These are phyloP conservation scores for Halcyon leucocephala DNA, from an alignment of 2,797 vertebrate genomes.

Conservation along the genomic window DNA sequence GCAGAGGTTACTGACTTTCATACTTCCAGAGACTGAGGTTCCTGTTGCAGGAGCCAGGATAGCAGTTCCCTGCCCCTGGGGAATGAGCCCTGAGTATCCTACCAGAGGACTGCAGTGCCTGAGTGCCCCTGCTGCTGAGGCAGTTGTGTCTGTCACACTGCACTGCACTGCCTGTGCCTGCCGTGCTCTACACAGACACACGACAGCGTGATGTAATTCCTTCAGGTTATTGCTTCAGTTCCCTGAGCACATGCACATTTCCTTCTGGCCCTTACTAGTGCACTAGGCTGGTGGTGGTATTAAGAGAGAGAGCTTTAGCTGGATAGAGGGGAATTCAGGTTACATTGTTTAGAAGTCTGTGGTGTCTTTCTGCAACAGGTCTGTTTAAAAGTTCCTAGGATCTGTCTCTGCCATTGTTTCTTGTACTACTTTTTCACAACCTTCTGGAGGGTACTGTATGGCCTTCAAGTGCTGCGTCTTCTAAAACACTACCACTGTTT, in stretches of 20 bases:
- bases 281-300: neutral
- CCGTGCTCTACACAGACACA: neutral
- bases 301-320: neutral
- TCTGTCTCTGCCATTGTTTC: neutral
- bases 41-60: neutral
- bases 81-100: neutral
- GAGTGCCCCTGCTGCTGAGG: neutral
- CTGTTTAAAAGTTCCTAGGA: neutral
- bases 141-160: rapidly evolving
- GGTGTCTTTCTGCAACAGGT: neutral
- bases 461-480: neutral
- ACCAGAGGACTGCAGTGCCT: neutral
- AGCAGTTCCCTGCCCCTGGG: neutral
- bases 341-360: neutral
- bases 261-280: neutral
- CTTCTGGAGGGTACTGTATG: neutral
- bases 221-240: neutral
- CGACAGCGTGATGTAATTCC: neutral
- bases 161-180: neutral
- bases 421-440: neutral
- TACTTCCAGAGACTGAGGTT: neutral
- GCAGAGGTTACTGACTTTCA: neutral
- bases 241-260: neutral
- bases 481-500: neutral
- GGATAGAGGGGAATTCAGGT: neutral